A percentile compares a stretch with the other conserved stretches of the same genome.
Evolutionary conservation across 2,888 invertebrate genomes (phyloP).

Genomic region (Trissoscelio sp.): DNA sequence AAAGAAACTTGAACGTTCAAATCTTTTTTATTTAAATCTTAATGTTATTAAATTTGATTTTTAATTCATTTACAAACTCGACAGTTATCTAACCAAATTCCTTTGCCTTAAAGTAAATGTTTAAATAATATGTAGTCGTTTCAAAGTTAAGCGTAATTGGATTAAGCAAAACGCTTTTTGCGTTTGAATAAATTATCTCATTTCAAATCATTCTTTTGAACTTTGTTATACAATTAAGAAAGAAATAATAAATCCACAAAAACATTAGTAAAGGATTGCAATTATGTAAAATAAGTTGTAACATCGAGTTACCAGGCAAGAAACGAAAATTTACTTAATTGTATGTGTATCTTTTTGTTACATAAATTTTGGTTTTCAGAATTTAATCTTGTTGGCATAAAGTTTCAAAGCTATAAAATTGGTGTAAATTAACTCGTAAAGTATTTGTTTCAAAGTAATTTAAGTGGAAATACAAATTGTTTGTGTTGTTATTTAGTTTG

Average conservation of each 20-base stretch:
- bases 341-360: not conserved
- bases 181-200: not conserved
- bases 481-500: not conserved
- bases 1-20: too few relatives aligned
- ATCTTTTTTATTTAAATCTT: too few relatives aligned
- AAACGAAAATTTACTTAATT: not conserved
- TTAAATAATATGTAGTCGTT: not conserved
- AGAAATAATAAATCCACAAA: too few relatives aligned
- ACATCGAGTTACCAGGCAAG: not conserved
- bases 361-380: slow-evolving; percentile 1
- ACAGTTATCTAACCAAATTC: too few relatives aligned
- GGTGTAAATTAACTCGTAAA: not conserved
- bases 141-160: not conserved
- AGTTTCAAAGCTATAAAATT: not conserved
- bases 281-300: too few relatives aligned
- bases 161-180: not conserved
- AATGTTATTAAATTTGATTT: too few relatives aligned
- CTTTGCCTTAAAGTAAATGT: not conserved
- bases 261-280: too few relatives aligned
- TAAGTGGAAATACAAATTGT: not conserved
- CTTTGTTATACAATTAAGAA: not conserved
- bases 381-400: not conserved
- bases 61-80: not conserved
- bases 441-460: not conserved
- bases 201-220: not conserved